Evolutionary conservation across 2,888 invertebrate genomes (phyloP).

Genomic region (Melieria omissa): DNA sequence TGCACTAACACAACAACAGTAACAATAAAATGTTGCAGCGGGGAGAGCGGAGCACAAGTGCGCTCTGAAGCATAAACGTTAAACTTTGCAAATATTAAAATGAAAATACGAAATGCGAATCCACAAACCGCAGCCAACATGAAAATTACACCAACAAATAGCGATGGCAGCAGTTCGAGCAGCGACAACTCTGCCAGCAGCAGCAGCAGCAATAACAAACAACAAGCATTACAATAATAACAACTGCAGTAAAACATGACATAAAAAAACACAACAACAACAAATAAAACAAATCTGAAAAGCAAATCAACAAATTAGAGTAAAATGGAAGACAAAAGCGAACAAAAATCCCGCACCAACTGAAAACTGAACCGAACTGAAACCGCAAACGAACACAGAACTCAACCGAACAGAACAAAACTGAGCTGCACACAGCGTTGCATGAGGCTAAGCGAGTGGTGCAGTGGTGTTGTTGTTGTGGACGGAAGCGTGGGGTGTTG

Average conservation of each 20-base stretch:
- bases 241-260: conserved; percentile 31
- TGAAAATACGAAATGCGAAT: conserved; percentile 45
- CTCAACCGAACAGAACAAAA: no score
- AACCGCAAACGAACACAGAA: conserved; percentile 24
- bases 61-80: conserved; percentile 48
- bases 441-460: not conserved
- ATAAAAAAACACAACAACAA: conserved; percentile 31
- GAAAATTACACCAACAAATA: conserved; percentile 39
- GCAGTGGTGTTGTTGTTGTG: not conserved
- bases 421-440: no score
- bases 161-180: conserved; percentile 11
- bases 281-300: conserved; percentile 39
- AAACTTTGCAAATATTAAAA: conserved; percentile 39
- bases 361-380: conserved; percentile 15
- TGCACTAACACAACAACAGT: conserved; percentile 29
- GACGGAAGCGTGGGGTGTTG: not conserved
- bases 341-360: conserved; percentile 15
- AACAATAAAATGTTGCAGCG: conserved; percentile 36
- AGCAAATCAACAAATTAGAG: conserved; percentile 32
- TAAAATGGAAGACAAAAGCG: conserved; percentile 28
- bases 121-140: conserved; percentile 48
- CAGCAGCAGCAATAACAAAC: not conserved
- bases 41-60: conserved; percentile 31
- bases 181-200: conserved; percentile 9
- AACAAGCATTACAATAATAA: not conserved